A percentile compares a stretch with the other conserved stretches of the same genome.
phyloP scores from a whole-genome alignment of 2,888 invertebrate genomes.

The Digitonthophagus gazella region DNA sequence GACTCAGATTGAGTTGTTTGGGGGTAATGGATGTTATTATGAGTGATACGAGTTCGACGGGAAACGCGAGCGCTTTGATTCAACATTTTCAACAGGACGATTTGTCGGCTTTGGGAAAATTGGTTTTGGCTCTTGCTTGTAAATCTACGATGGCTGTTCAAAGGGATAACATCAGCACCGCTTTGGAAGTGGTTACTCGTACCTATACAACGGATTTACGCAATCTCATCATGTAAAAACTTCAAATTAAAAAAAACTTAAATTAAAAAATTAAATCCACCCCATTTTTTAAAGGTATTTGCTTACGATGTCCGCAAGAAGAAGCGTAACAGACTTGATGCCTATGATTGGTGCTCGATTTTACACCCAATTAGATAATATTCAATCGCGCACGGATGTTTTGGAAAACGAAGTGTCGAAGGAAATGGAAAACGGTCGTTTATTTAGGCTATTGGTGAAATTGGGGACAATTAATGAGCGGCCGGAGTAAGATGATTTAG shows the following conservation, averaged over 20 bases:
- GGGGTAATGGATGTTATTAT: slow-evolving; percentile 80
- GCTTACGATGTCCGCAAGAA: slow-evolving; percentile 64
- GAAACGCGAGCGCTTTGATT: slow-evolving; percentile 63
- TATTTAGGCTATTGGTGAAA: slow-evolving; percentile 88
- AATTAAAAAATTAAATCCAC: background rate
- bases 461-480: slow-evolving; percentile 93
- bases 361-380: slow-evolving; percentile 91
- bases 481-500: slow-evolving; percentile 86
- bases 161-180: slow-evolving; percentile 82
- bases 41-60: slow-evolving; percentile 62
- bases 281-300: slow-evolving; percentile 62
- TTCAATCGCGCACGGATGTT: slow-evolving; percentile 83
- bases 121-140: slow-evolving; percentile 91
- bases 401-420: slow-evolving; percentile 87
- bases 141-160: slow-evolving; percentile 85
- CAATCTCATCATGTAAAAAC: slow-evolving; percentile 88
- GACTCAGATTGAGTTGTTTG: slow-evolving; percentile 78
- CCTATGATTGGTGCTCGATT: slow-evolving; percentile 98
- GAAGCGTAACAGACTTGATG: slow-evolving; percentile 94
- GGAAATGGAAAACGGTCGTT: slow-evolving; percentile 92
- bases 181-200: slow-evolving; percentile 84
- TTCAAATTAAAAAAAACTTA: too few species aligned
- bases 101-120: slow-evolving; percentile 83
- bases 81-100: slow-evolving; percentile 87
- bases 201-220: slow-evolving; percentile 92